phyloP scores from a whole-genome alignment of 2,797 vertebrate species.

The Sebastes hubbsi region DNA sequence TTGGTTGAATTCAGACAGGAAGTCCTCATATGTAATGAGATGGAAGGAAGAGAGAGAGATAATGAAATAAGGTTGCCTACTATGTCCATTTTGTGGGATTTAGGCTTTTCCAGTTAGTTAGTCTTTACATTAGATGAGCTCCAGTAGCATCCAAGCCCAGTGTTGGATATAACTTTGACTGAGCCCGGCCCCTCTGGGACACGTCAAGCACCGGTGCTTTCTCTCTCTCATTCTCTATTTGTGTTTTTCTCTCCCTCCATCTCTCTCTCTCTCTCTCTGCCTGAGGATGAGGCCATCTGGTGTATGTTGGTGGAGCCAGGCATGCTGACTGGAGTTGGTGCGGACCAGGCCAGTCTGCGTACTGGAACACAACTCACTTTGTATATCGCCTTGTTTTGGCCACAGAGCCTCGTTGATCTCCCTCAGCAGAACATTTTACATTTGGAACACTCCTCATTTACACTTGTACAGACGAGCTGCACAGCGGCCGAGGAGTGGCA shows the following conservation, averaged over 20 bases:
- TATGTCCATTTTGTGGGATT: slow-evolving; percentile 52
- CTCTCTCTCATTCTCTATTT: slow-evolving; percentile 22
- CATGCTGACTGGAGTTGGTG: slow-evolving; percentile 56
- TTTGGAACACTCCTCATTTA: slow-evolving; percentile 67
- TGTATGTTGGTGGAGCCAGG: slow-evolving; percentile 66
- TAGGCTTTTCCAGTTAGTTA: slow-evolving; percentile 66
- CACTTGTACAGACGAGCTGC: slow-evolving; percentile 60
- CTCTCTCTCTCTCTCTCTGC: slow-evolving; percentile 22
- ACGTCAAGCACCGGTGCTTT: slow-evolving; percentile 63
- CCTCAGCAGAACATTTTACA: slow-evolving; percentile 67
- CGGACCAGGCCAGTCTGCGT: slow-evolving; percentile 54
- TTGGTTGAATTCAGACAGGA: slow-evolving; percentile 25
- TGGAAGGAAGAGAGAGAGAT: neutral
- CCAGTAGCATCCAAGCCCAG: slow-evolving; percentile 61
- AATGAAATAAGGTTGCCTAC: slow-evolving; percentile 4
- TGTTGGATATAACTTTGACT: slow-evolving; percentile 64
- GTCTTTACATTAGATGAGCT: slow-evolving; percentile 58
- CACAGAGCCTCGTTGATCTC: slow-evolving; percentile 38
- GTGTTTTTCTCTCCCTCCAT: neutral
- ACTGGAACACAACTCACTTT: slow-evolving; percentile 65
- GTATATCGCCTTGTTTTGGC: slow-evolving; percentile 64
- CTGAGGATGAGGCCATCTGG: slow-evolving; percentile 73
- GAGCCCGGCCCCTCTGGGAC: slow-evolving; percentile 74
- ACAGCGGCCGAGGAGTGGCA: slow-evolving; percentile 54
- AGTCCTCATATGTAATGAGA: slow-evolving; percentile 19